These are phyloP conservation scores for Syncerus caffer DNA, from an alignment of 2,797 vertebrate species.

Conservation along the genomic window DNA sequence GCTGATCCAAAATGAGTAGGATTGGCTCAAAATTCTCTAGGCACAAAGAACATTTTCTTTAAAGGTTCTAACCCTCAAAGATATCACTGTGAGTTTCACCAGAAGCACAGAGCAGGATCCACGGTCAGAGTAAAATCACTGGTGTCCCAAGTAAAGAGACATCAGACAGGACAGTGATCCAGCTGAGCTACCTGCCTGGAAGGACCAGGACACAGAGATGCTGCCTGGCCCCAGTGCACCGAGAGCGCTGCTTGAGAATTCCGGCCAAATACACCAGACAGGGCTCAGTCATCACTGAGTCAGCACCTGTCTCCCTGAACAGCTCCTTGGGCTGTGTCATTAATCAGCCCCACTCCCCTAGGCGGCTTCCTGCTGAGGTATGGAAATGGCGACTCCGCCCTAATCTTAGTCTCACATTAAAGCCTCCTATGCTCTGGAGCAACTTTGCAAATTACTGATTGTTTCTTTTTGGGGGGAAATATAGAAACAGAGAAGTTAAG, in stretches of 20 bases:
- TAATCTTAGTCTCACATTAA: neutral
- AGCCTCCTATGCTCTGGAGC: neutral
- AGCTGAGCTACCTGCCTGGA: neutral
- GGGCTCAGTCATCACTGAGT: neutral
- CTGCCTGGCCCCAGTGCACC: neutral
- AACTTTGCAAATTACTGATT: slow-evolving; percentile 1
- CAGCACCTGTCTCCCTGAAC: neutral
- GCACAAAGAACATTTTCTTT: neutral
- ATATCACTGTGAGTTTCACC: neutral
- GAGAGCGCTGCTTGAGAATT: neutral
- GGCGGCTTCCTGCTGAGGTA: neutral
- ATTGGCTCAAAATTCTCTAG: neutral
- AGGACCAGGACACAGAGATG: neutral
- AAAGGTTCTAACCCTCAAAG: neutral
- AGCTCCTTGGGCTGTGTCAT: neutral
- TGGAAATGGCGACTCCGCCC: too few relatives aligned
- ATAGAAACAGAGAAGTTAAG: slow-evolving; percentile 64
- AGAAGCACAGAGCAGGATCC: neutral
- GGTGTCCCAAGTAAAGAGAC: neutral
- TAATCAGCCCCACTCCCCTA: too few relatives aligned
- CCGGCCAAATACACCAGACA: neutral
- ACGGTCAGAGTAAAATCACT: rapidly evolving
- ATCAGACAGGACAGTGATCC: neutral
- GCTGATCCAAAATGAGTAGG: neutral
- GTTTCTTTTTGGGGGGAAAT: slow-evolving; percentile 56